Base-by-base conservation (phyloP, 2,113 vertebrate genomes). In the Cacatua alba region DNA sequence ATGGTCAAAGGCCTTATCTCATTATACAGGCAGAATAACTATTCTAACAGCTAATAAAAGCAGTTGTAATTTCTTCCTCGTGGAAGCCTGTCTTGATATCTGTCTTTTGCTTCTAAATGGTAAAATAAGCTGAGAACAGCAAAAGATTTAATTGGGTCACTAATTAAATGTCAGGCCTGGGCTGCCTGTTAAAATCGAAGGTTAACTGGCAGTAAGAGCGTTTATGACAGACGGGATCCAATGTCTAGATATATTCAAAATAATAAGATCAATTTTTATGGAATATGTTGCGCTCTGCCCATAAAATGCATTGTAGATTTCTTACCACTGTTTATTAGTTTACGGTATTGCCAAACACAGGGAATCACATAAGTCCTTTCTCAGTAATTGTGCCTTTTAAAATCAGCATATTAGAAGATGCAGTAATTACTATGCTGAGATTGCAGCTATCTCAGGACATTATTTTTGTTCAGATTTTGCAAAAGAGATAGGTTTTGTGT, bases 151-250 rank as follows among this genome's bases (percentile, higher is more conserved):
- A 98, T 98, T 98, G 96, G 96, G 94, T 98, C 97, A 97, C 98
- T 99, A 98, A 99, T 99, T 98, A 98, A 99, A 98, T 98, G 98
- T 98, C 98, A 98, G 89, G 95, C 94, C 94, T 94, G 84, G 97
- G 93, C 95, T 98, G 97, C 96, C 94, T 97, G 92, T 95, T 97
- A 96, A 97, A 96, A 91, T 96, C 60, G 83, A 96, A 98, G 97
- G 97, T 98, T 98, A 98, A 98, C 97, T 94, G 94, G 94, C 95
- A 94, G 91, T 82, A 90, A 96, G 96, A 95, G 19, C 49, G 17
- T 92, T 92, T 93, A 60, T 92, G 95, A 64, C n/a, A 44, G 57
- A 39, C 15, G 46, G 55, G 33, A 72, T 83, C 41, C 77, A 89
- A 1, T 92, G 44, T 43, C 71, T 83, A 79, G 48, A 90, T 76